Evolutionary conservation across 2,888 invertebrate species (phyloP).

Genomic region (Harpalus rufipes): DNA sequence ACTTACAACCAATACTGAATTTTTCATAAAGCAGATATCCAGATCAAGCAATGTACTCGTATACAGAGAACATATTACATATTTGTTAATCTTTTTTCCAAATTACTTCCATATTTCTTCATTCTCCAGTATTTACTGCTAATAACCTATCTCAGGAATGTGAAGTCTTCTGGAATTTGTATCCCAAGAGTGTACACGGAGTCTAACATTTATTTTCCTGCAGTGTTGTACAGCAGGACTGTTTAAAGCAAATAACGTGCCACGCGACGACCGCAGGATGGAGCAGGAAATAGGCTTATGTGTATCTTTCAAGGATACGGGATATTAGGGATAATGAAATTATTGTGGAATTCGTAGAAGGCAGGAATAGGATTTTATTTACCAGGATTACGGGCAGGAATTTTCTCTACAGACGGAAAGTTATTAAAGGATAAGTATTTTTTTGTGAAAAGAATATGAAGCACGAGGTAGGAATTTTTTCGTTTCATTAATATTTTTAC

Average conservation of each 20-base stretch:
- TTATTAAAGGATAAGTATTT: too few relatives aligned
- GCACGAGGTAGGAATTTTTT: too few relatives aligned
- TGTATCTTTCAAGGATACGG: not conserved
- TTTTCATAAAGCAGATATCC: too few relatives aligned
- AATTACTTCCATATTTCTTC: not conserved
- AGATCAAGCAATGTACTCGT: too few relatives aligned
- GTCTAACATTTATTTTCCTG: constrained; percentile 8
- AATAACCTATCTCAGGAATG: not conserved
- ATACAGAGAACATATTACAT: not conserved
- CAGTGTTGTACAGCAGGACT: not conserved
- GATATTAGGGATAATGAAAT: constrained; percentile 6
- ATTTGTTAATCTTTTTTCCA: not conserved
- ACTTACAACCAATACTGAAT: too few relatives aligned
- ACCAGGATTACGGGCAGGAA: not conserved
- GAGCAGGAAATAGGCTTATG: not conserved
- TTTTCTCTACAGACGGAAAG: too few relatives aligned
- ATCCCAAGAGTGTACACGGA: not conserved
- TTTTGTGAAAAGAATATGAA: too few relatives aligned
- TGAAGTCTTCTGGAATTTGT: not conserved
- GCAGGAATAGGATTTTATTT: too few relatives aligned
- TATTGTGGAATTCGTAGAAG: not conserved
- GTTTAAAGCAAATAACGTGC: not conserved
- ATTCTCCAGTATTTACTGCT: not conserved
- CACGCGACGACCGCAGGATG: not conserved
- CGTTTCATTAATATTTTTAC: too few relatives aligned